Percentiles rank a stretch among this genome's conserved stretches.
phyloP scores from a whole-genome alignment of 2,888 invertebrate species.

The Drosophila kuntzei region DNA sequence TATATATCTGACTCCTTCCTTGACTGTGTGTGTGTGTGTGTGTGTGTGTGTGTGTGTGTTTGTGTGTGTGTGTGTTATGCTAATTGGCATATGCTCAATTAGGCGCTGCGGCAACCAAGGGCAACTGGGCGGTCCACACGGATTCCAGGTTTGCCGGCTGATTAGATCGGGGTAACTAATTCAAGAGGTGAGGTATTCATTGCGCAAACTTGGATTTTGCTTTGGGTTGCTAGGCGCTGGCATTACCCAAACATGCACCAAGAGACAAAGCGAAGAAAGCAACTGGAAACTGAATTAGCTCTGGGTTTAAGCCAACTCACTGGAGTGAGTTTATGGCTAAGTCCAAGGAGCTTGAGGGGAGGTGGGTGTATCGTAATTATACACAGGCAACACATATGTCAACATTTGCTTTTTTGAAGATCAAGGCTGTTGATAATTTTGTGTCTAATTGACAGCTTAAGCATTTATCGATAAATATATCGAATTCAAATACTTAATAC shows the following conservation, averaged over 20 bases:
- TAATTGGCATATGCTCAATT: constrained; percentile 81
- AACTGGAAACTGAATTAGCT: constrained; percentile 15
- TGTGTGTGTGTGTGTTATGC: constrained; percentile 46
- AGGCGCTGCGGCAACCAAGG: constrained; percentile 57
- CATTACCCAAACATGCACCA: constrained; percentile 47
- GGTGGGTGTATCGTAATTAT: constrained; percentile 8
- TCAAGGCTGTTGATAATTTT: constrained; percentile 11
- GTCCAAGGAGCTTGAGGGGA: not conserved
- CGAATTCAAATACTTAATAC: constrained; percentile 7
- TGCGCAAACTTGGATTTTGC: constrained; percentile 49
- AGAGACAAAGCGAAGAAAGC: constrained; percentile 1
- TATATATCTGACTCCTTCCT: not conserved
- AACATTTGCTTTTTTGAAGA: constrained; percentile 43
- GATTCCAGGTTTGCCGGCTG: constrained; percentile 60
- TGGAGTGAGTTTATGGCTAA: not conserved
- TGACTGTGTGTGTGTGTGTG: constrained; percentile 10
- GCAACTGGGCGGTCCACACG: constrained; percentile 42
- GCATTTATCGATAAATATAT: constrained; percentile 23
- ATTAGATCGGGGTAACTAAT: constrained; percentile 77
- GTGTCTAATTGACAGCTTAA: constrained; percentile 31
- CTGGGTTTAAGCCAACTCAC: constrained; percentile 1
- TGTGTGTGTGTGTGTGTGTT: no score
- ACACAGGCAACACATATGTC: constrained; percentile 50
- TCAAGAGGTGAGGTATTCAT: constrained; percentile 46
- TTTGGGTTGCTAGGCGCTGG: constrained; percentile 66